phyloP scores from a whole-genome alignment of 2,888 invertebrate genomes.

The Eledone cirrhosa region DNA sequence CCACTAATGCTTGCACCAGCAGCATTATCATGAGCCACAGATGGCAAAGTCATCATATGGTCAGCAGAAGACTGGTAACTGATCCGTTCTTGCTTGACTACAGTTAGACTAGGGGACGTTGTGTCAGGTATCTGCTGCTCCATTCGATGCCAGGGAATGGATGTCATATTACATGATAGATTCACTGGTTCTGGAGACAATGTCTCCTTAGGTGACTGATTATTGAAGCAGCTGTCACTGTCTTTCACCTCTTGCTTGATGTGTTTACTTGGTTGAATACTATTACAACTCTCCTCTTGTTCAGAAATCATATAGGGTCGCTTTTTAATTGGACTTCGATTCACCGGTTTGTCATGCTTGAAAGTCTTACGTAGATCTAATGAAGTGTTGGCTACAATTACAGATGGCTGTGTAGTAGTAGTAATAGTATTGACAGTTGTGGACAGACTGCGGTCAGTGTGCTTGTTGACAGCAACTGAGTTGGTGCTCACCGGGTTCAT shows the following conservation, averaged over 20 bases:
- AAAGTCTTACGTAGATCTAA: slow-evolving; percentile 56
- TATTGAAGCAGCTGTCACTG: neutral
- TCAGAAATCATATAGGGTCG: slow-evolving; percentile 57
- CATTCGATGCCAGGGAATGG: slow-evolving; percentile 22
- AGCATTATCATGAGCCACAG: slow-evolving; percentile 35
- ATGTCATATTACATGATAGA: slow-evolving; percentile 15
- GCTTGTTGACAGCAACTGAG: slow-evolving; percentile 19
- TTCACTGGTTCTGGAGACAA: slow-evolving; percentile 23
- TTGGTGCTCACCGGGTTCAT: slow-evolving; percentile 23
- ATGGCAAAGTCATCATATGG: slow-evolving; percentile 33
- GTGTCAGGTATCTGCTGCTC: slow-evolving; percentile 20
- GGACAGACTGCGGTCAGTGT: slow-evolving; percentile 17
- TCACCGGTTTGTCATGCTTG: slow-evolving; percentile 51
- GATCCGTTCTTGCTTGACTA: slow-evolving; percentile 25
- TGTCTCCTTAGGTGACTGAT: neutral
- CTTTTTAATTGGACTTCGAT: slow-evolving; percentile 63
- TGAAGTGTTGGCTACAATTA: slow-evolving; percentile 55
- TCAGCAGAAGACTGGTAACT: slow-evolving; percentile 32
- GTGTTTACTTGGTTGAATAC: slow-evolving; percentile 28
- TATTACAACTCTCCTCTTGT: slow-evolving; percentile 29
- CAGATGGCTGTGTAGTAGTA: slow-evolving; percentile 41
- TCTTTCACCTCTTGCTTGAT: slow-evolving; percentile 24
- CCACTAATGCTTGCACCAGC: slow-evolving; percentile 37
- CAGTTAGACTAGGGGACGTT: slow-evolving; percentile 23
- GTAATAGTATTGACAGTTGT: slow-evolving; percentile 10